Base-by-base conservation (phyloP, 2,113 vertebrate species). In the Phoxinus phoxinus region DNA sequence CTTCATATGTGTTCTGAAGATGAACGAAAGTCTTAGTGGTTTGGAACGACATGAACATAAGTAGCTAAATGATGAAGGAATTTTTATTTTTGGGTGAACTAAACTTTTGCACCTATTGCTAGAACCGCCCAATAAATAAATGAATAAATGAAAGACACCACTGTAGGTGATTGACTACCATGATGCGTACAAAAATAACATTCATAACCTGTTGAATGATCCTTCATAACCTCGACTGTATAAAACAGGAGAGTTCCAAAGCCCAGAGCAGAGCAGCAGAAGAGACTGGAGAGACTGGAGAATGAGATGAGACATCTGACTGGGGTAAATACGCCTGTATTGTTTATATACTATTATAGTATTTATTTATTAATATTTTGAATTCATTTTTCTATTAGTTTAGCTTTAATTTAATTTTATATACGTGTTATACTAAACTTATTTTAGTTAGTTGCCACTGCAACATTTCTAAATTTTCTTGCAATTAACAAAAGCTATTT, bases 241-340 rank as follows among this genome's bases (percentile, higher is more conserved):
- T 41, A 74, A 35, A 76, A 27, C 85, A 96, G 95, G 76, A 91
- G 89, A 78, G 44, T 85, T 19, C 80, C 90, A 71, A 94, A 88
- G 69, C 41, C 84, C 23, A 87, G 23, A 85, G 86, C 81, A 23
- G 93, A 91, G 11, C 86, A 80, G 30, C 86, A 69, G 74, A 86
- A 61, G 78, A 90, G 90, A 41, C 2, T 86, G 23, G 89, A 92
- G 58, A 86, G 69, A 41, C 71, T 88, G 13, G 92, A 91, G 32
- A 85, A 83, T 78, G 89, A 89, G 44, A 81, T 85, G 71, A 84
- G 44, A 6, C 85, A n/a, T 5, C 67, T 89, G 71, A 85, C 88
- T 61, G 88, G 59, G 92, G 95, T 96, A 91, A 89, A 88, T 79
- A n/a, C n/a, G 58, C 27, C 30, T 69, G 21, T 25, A n/a, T 56